A percentile compares a stretch with the other conserved stretches of the same genome.
phyloP scores from a whole-genome alignment of 2,888 invertebrate species.

The Hipparchia semele region DNA sequence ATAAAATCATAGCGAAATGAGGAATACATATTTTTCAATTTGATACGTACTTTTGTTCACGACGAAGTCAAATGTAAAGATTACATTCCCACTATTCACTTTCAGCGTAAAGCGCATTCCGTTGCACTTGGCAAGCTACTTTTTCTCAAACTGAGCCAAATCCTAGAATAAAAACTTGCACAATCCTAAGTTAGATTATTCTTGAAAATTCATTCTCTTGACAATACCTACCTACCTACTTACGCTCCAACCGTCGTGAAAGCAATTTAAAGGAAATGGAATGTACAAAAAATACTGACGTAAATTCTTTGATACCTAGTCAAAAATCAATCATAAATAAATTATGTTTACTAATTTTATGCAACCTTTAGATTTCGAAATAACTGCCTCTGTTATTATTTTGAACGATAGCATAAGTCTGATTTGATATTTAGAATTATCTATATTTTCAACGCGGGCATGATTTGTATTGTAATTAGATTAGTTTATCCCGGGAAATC shows the following conservation, averaged over 20 bases:
- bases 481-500: too few species aligned
- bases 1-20: neutral
- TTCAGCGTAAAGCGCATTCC: slow-evolving; percentile 30
- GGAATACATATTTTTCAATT: neutral
- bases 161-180: slow-evolving; percentile 40
- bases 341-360: too few species aligned
- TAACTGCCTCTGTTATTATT: too few species aligned
- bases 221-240: neutral
- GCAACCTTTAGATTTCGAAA: too few species aligned
- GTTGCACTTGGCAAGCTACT: slow-evolving; percentile 34
- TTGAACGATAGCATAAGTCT: too few species aligned
- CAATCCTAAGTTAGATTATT: slow-evolving; percentile 39
- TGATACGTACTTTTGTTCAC: neutral
- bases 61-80: slow-evolving; percentile 8
- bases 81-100: slow-evolving; percentile 22
- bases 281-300: neutral
- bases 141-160: slow-evolving; percentile 39
- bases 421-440: too few species aligned
- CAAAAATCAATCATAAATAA: too few species aligned
- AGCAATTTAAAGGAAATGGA: neutral
- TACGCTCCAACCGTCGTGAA: neutral
- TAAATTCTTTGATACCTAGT: neutral
- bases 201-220: slow-evolving; percentile 21
- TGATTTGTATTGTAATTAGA: too few species aligned
- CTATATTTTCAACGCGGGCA: too few species aligned